Conservation (phyloP, 2,888 invertebrate species). For the Meiosimyza platycephala region DNA sequence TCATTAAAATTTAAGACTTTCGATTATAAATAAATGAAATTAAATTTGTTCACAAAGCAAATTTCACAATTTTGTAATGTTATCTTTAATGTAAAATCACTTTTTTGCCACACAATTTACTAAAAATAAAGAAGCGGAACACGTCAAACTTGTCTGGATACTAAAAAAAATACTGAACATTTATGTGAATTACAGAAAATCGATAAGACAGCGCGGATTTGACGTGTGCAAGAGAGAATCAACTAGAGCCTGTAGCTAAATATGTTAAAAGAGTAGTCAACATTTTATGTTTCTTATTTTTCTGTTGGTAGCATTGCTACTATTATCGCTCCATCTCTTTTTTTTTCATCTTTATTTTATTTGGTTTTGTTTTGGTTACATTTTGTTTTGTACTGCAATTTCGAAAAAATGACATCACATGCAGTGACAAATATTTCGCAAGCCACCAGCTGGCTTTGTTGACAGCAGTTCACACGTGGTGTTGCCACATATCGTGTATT, state of each 20-base stretch:
- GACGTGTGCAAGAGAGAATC: constrained; percentile 3
- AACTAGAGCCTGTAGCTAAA: neutral
- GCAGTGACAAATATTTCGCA: too few relatives aligned
- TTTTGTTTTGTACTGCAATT: constrained; percentile 5
- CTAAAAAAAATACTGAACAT: neutral
- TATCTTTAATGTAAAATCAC: too few relatives aligned
- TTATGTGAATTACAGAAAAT: too few relatives aligned
- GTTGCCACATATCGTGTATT: too few relatives aligned
- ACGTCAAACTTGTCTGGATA: constrained; percentile 9
- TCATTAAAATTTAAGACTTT: neutral
- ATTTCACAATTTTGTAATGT: neutral
- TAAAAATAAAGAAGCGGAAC: constrained; percentile 10
- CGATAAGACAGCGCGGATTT: neutral
- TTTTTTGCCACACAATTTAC: neutral
- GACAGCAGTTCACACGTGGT: too few relatives aligned
- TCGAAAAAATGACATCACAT: neutral
- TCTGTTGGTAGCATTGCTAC: constrained; percentile 22
- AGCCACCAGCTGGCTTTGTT: too few relatives aligned
- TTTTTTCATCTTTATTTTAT: too few relatives aligned
- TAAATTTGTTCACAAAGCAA: neutral
- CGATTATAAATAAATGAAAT: neutral
- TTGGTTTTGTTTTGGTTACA: neutral
- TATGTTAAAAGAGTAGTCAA: constrained; percentile 1
- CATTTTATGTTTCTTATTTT: neutral
- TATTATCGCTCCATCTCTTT: too few relatives aligned